These are phyloP conservation scores for Paracyclopina nana DNA, from an alignment of 1,140 invertebrate species.

Conservation along the genomic window DNA sequence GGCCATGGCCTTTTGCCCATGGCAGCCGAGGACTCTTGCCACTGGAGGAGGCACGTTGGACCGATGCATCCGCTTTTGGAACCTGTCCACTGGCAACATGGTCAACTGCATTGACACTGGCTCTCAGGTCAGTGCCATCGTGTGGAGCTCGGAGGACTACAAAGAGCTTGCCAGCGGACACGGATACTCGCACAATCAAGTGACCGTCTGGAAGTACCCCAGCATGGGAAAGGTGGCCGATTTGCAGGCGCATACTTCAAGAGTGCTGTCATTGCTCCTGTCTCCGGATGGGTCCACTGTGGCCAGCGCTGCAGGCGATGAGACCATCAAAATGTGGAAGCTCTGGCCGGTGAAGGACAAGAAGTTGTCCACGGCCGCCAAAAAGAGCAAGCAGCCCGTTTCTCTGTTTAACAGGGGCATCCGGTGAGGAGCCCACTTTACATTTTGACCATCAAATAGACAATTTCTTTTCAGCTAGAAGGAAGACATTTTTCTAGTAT, in stretches of 20 bases:
- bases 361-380: too few species aligned
- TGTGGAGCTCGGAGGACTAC: slow-evolving; percentile 84
- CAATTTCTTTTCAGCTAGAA: too few species aligned
- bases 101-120: slow-evolving; percentile 69
- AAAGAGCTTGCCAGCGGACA: slow-evolving; percentile 88
- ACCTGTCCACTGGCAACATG: slow-evolving; percentile 60
- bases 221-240: slow-evolving; percentile 60
- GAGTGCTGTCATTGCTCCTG: slow-evolving; percentile 71
- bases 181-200: slow-evolving; percentile 82
- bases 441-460: too few species aligned
- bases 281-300: slow-evolving; percentile 82
- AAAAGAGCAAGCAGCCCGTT: too few species aligned
- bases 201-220: slow-evolving; percentile 92
- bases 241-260: slow-evolving; percentile 61
- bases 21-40: slow-evolving; percentile 68
- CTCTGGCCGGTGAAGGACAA: slow-evolving; percentile 58
- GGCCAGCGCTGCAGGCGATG: slow-evolving; percentile 77
- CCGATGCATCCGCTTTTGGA: slow-evolving; percentile 61
- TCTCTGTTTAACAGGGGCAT: too few species aligned
- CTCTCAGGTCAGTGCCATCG: slow-evolving; percentile 57
- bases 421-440: too few species aligned
- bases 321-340: slow-evolving; percentile 83
- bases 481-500: too few species aligned
- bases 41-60: slow-evolving; percentile 92
- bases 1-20: slow-evolving; percentile 73